These are phyloP conservation scores for Psammodynastes pulverulentus DNA, from an alignment of 2,113 vertebrate species.

Conservation along the genomic window DNA sequence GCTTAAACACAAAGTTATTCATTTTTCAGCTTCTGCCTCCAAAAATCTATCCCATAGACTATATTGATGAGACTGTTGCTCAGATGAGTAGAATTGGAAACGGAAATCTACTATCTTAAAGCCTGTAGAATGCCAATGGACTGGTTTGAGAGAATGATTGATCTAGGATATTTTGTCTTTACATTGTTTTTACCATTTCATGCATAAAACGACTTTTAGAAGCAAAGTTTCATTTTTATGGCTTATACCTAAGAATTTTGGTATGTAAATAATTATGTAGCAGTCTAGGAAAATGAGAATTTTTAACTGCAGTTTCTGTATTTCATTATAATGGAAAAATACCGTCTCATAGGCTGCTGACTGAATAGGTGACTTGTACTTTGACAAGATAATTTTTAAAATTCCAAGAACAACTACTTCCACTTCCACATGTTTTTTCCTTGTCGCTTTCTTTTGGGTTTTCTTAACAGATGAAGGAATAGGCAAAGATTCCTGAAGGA, in stretches of 20 bases:
- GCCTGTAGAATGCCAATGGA: neutral
- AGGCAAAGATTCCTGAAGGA: conserved; percentile 45
- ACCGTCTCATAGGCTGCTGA: neutral
- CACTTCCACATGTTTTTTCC: conserved; percentile 11
- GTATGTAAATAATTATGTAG: neutral
- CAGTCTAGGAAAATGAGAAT: neutral
- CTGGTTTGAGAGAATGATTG: neutral
- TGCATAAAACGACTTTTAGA: neutral
- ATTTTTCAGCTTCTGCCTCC: neutral
- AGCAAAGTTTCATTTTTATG: neutral
- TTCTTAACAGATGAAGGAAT: conserved; percentile 13
- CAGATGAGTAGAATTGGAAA: neutral
- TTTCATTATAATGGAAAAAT: neutral
- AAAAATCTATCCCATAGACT: neutral
- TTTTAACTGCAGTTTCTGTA: neutral
- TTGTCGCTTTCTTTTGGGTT: conserved; percentile 22
- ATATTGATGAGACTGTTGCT: neutral
- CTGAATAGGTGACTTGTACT: neutral
- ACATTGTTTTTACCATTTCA: neutral
- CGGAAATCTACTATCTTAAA: neutral
- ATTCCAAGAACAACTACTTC: neutral
- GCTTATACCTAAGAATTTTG: neutral
- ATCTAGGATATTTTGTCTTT: neutral
- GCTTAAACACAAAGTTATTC: neutral
- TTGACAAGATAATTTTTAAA: neutral